A percentile compares a stretch with the other conserved stretches of the same genome.
Evolutionary conservation across 2,888 invertebrate genomes (phyloP).

Genomic region (Matsumyia berberina): DNA sequence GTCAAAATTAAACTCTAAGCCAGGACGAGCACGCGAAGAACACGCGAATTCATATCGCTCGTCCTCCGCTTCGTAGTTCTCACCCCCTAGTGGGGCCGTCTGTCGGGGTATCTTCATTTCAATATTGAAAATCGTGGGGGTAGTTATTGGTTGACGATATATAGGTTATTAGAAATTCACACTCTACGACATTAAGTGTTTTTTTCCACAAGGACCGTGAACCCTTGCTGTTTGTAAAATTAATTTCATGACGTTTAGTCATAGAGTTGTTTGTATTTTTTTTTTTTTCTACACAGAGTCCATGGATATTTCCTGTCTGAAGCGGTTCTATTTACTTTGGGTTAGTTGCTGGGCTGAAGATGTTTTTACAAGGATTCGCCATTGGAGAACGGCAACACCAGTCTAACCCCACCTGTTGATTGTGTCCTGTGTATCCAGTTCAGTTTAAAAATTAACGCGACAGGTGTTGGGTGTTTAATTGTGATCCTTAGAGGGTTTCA

Average conservation of each 20-base stretch:
- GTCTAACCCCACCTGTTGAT: constrained; percentile 52
- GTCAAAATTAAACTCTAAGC: constrained; percentile 40
- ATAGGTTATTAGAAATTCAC: constrained; percentile 49
- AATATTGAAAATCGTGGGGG: constrained; percentile 31
- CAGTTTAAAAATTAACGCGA: constrained; percentile 65
- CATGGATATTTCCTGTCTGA: constrained; percentile 27
- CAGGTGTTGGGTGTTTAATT: constrained; percentile 53
- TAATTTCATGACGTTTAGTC: constrained; percentile 23
- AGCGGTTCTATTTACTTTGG: constrained; percentile 18
- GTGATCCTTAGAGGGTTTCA: background rate
- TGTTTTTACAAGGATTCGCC: background rate
- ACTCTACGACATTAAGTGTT: constrained; percentile 23
- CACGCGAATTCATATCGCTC: constrained; percentile 39
- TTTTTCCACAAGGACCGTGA: background rate
- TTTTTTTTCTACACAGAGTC: constrained; percentile 1
- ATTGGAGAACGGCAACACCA: constrained; percentile 48
- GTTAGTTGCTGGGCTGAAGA: background rate
- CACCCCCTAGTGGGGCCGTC: background rate
- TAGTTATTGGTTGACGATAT: constrained; percentile 26
- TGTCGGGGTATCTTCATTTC: constrained; percentile 29
- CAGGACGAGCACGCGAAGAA: constrained; percentile 43
- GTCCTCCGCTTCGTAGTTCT: background rate
- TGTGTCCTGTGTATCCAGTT: constrained; percentile 37
- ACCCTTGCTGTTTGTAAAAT: constrained; percentile 20
- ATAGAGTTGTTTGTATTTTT: constrained; percentile 22